Percentiles rank a stretch among this genome's conserved stretches.
phyloP scores from a whole-genome alignment of 2,888 invertebrate species.

The Amphipoea oculea region DNA sequence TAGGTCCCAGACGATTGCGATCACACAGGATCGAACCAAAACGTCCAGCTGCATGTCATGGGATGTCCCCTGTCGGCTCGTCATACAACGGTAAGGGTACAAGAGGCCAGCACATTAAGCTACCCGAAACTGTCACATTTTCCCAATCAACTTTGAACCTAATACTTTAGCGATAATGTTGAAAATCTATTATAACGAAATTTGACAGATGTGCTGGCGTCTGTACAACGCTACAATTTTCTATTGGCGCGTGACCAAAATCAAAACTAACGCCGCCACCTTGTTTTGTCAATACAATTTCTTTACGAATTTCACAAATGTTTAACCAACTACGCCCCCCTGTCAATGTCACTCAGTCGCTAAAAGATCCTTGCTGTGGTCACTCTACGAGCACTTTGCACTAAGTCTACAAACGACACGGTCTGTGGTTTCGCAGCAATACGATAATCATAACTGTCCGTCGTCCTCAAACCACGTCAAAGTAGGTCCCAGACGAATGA shows the following conservation, averaged over 20 bases:
- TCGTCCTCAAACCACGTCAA: conserved; percentile 7
- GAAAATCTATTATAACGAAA: no score
- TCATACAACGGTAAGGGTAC: not conserved
- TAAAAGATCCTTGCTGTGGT: not conserved
- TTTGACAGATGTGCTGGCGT: no score
- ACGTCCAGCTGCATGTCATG: not conserved
- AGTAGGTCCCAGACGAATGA: not conserved
- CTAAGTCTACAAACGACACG: not conserved
- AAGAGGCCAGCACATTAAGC: no score
- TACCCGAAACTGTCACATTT: no score
- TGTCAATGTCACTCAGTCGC: not conserved
- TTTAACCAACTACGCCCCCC: not conserved
- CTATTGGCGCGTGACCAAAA: not conserved
- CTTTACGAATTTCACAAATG: not conserved
- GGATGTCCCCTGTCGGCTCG: not conserved
- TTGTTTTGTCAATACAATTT: not conserved
- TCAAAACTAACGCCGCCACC: not conserved
- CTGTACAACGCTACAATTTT: not conserved
- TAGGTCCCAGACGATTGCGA: no score
- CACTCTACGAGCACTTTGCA: not conserved
- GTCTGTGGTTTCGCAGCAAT: not conserved
- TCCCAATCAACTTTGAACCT: no score
- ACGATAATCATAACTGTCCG: conserved; percentile 2
- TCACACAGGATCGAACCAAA: not conserved
- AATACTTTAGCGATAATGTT: no score